These are phyloP conservation scores for Kryptopterus vitreolus DNA, from an alignment of 2,797 vertebrate genomes.

Conservation along the genomic window DNA sequence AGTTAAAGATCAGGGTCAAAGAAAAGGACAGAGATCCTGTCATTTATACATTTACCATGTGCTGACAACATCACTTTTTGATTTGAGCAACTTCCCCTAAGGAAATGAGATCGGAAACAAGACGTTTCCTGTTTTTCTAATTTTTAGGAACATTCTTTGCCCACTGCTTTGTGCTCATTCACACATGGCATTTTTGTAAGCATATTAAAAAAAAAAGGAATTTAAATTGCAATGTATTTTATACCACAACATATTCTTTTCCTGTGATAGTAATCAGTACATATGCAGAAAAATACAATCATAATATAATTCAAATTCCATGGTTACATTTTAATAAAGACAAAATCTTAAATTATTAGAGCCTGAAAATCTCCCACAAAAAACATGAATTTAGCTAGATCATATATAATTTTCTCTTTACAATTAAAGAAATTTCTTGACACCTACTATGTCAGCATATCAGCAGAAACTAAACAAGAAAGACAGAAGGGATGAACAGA, in stretches of 20 bases:
- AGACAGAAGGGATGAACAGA: constrained; percentile 69
- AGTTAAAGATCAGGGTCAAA: constrained; percentile 37
- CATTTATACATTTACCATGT: constrained; percentile 68
- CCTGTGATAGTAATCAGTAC: neutral
- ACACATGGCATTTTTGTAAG: no score
- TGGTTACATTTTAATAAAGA: neutral
- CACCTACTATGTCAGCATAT: constrained; percentile 48
- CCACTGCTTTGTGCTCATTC: neutral
- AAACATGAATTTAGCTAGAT: neutral
- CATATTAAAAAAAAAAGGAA: neutral
- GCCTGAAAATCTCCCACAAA: neutral
- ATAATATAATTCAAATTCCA: neutral
- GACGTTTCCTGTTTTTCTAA: constrained; percentile 73
- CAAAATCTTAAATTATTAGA: neutral
- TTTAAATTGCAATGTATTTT: constrained; percentile 4
- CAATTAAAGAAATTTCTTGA: neutral
- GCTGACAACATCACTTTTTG: constrained; percentile 73
- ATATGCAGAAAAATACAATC: neutral
- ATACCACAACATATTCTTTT: neutral
- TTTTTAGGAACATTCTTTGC: constrained; percentile 22
- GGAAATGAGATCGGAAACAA: constrained; percentile 83
- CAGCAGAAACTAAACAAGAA: constrained; percentile 69
- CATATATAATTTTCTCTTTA: neutral
- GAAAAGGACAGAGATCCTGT: constrained; percentile 46
- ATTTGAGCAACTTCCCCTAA: constrained; percentile 81